Evolutionary conservation across 1,140 invertebrate species (phyloP), one percentile per base, ranked within the genome.

Genomic region (Goniozus legneri): DNA sequence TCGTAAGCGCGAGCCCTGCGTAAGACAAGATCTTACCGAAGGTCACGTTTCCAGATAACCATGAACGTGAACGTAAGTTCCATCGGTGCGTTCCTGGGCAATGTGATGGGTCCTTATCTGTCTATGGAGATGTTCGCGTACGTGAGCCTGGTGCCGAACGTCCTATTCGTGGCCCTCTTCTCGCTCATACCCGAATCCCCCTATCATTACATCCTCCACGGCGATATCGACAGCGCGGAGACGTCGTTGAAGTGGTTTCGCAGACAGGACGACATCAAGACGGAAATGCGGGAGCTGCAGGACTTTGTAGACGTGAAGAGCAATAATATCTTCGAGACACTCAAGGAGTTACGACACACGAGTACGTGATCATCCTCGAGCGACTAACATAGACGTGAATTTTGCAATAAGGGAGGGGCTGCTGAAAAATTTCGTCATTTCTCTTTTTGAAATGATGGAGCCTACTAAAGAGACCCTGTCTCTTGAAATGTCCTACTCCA

Each of bases 121-220:
- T 56, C 66, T 10, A 67, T 74, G 62, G 56, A 66, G 33, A 31
- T 62, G 33, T 76, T 67, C 50, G 61, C 59, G 3, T 74, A 72
- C 52, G 52, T 67, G 15, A 62, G 65, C 37, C 46, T 76, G 12
- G 43, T 64, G 1, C 55, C 76, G 19, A 77, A 76, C 43, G 52
- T 74, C 13, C 36, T 80, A 14, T 76, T 77, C 44, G 58, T 79
- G 22, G 15, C 76, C n/a, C 48, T 75, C 3, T 74, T 80, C 62
- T 49, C 69, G 3, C 42, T 72, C 10, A 69, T 80, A 43, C 81
- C 81, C 3, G 82, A 83, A 64, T 79, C 81, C 13, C 81, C 82
- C 7, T 67, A 72, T 39, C 62, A 74, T 54, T 58, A 70, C 40
- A 52, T 75, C 8, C 45, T 62, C 18, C 58, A 52, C 0, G 64